Base-by-base conservation (phyloP, 2,113 vertebrate genomes). In the western clawed frog (Xenopus tropicalis) region DNA sequence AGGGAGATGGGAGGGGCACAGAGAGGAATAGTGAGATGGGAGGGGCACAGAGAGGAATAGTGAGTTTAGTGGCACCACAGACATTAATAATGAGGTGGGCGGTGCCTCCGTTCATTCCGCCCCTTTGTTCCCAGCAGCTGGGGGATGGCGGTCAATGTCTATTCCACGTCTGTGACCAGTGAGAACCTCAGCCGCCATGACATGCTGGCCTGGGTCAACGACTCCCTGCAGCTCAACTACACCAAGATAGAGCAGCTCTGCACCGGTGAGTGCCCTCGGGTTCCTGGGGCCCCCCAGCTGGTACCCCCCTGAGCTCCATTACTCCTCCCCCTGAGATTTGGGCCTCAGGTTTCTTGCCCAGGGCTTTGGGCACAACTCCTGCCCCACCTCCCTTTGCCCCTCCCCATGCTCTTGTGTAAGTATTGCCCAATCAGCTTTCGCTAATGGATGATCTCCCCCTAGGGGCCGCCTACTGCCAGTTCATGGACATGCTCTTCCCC, bases 401-500 rank as follows among this genome's bases (percentile, higher is more conserved):
- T 37, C 29, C 29, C 29, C 29, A 37, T 37, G 29, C 29, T n/a
- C n/a, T n/a, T n/a, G n/a, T n/a, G n/a, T n/a, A n/a, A n/a, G 29
- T 37, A 9, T 29, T 29, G 25, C 25, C 25, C 6, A 37, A 37
- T 37, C 29, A 37, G 29, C 2, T 37, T 6, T 37, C 6, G 10
- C 29, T 48, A 48, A 48, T 48, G 13, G 46, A 48, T 37, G 4
- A 17, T 17, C 5, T 83, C 67, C 63, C 43, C 7, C 0, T 85
- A 98, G 97, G 97, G 61, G 96, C 93, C 13, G 94, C 97, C 0
- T 98, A 98, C 63, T 98, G 97, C 90, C 97, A 98, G 90, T 98
- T 98, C 88, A 98, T 98, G 97, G 97, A 98, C 86, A 98, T 98
- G 95, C 91, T 98, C 82, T 98, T 98, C 82, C 95, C 97, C 0